These are phyloP conservation scores for Noctua comes DNA, from an alignment of 2,888 invertebrate species.

Conservation along the genomic window DNA sequence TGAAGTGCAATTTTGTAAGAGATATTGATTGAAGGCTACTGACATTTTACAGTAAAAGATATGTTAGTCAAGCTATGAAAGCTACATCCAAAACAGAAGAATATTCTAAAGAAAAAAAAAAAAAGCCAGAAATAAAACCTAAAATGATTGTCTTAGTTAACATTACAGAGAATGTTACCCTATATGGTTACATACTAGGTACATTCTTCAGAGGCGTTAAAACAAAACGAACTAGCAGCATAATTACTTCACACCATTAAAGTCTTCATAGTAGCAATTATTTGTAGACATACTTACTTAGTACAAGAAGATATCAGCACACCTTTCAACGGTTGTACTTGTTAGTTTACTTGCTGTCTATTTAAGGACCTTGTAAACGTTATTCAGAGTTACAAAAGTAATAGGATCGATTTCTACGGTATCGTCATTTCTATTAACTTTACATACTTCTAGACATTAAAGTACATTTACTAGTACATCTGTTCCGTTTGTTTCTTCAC, in stretches of 20 bases:
- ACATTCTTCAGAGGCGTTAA: background rate
- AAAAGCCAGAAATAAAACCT: background rate
- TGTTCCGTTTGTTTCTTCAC: background rate
- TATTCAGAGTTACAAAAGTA: conserved; percentile 13
- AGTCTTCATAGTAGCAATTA: conserved; percentile 31
- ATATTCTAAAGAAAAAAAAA: background rate
- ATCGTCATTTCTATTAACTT: conserved; percentile 20
- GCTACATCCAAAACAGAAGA: background rate
- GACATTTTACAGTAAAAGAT: background rate
- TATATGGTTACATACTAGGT: background rate
- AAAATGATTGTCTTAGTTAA: background rate
- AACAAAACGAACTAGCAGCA: background rate
- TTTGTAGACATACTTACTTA: conserved; percentile 17
- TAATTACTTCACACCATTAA: conserved; percentile 33
- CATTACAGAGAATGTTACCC: background rate
- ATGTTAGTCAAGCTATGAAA: background rate
- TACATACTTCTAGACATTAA: conserved; percentile 20
- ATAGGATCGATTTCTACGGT: conserved; percentile 21
- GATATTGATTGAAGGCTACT: background rate
- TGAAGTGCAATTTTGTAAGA: background rate
- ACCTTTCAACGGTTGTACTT: conserved; percentile 20
- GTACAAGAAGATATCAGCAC: conserved; percentile 13
- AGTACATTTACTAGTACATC: background rate
- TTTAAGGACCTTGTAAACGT: conserved; percentile 18
- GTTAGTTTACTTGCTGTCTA: conserved; percentile 3